Conservation (phyloP, 2,888 invertebrate species). For the Adela reaumurella region DNA sequence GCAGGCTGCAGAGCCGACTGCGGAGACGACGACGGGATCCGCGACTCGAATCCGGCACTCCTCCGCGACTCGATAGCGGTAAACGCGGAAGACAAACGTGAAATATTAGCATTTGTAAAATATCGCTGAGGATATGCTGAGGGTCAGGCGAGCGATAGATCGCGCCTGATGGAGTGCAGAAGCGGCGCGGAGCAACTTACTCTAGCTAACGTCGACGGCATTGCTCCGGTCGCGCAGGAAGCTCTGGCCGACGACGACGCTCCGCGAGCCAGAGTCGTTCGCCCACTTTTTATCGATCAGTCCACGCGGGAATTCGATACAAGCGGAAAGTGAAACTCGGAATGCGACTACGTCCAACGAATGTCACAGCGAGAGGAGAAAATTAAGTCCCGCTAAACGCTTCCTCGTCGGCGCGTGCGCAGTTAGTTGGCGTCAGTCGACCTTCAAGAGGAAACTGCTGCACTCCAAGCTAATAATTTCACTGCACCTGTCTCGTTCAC, state of each 20-base stretch:
- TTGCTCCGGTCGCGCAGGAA: neutral
- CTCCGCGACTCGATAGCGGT: neutral
- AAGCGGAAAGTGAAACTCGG: neutral
- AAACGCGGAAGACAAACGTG: neutral
- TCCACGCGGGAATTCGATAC: neutral
- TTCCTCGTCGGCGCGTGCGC: no score
- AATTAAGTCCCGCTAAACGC: no score
- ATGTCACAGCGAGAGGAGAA: neutral
- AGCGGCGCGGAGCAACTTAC: no score
- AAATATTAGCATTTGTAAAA: no score
- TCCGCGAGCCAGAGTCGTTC: neutral
- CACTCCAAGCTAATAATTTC: no score
- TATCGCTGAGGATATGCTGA: neutral
- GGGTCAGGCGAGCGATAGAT: neutral
- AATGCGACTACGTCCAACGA: neutral
- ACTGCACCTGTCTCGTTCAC: no score
- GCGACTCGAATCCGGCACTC: no score
- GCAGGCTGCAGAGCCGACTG: neutral
- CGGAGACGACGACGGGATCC: neutral
- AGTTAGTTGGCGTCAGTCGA: no score
- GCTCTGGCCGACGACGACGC: neutral
- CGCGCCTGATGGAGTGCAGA: neutral
- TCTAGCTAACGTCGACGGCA: neutral
- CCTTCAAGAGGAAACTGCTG: no score
- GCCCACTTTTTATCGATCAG: neutral